Conservation (phyloP, 1,140 invertebrate genomes). For the Cephus cinctus region DNA sequence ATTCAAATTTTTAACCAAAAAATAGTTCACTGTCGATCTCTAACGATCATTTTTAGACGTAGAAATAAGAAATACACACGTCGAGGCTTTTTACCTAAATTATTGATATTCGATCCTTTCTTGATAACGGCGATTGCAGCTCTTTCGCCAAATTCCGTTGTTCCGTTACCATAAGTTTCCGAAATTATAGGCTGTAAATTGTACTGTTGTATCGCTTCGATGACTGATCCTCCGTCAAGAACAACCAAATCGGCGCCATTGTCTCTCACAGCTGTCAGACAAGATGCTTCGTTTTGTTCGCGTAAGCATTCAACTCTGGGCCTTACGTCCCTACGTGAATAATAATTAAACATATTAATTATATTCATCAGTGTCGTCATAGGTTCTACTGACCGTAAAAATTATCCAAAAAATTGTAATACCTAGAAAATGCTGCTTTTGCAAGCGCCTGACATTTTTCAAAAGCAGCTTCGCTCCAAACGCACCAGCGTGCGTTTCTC, state of each 20-base stretch:
- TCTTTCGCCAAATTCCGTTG: conserved; percentile 45
- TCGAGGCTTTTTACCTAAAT: conserved; percentile 18
- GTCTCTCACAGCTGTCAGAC: conserved; percentile 66
- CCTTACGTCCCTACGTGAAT: conserved; percentile 61
- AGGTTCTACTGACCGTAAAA: too few relatives aligned
- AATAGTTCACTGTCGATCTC: neutral
- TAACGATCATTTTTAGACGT: too few relatives aligned
- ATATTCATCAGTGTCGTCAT: too few relatives aligned
- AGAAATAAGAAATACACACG: conserved; percentile 4
- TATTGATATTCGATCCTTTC: conserved; percentile 45
- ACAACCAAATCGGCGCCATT: conserved; percentile 65
- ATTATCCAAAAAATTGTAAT: too few relatives aligned
- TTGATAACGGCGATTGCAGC: conserved; percentile 64
- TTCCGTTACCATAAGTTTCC: conserved; percentile 53
- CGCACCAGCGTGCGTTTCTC: conserved; percentile 63
- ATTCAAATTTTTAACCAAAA: too few relatives aligned
- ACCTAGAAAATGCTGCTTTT: conserved; percentile 65
- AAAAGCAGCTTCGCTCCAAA: conserved; percentile 60
- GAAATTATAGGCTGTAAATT: conserved; percentile 55
- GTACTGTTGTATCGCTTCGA: conserved; percentile 57
- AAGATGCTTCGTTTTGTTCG: conserved; percentile 59
- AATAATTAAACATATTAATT: neutral
- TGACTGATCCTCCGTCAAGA: conserved; percentile 61
- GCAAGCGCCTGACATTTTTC: conserved; percentile 68
- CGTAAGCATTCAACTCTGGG: conserved; percentile 68